phyloP scores from a whole-genome alignment of 2,797 vertebrate genomes.

The Miichthys miiuy region DNA sequence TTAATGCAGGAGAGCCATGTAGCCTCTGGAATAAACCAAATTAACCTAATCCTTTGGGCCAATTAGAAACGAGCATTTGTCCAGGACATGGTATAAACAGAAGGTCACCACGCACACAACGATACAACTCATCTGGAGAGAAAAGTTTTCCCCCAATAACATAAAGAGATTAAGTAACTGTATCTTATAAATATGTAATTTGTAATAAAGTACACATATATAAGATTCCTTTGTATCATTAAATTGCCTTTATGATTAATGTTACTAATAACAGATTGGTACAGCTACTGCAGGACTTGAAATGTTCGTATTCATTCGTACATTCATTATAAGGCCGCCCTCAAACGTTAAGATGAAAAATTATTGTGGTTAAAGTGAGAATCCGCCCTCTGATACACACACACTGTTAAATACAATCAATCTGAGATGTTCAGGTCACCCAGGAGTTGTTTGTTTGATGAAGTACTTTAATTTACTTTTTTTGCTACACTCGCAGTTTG shows the following conservation, averaged over 20 bases:
- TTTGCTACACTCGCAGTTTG: slow-evolving; percentile 9
- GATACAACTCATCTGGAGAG: slow-evolving; percentile 47
- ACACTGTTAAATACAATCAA: slow-evolving; percentile 47
- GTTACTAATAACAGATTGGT: slow-evolving; percentile 40
- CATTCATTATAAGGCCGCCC: slow-evolving; percentile 38
- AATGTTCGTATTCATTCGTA: slow-evolving; percentile 9
- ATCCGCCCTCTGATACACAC: slow-evolving; percentile 45
- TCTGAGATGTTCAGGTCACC: slow-evolving; percentile 33
- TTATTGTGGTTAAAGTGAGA: slow-evolving; percentile 54
- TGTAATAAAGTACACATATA: slow-evolving; percentile 27
- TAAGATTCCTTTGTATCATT: slow-evolving; percentile 5
- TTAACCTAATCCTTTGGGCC: slow-evolving; percentile 53
- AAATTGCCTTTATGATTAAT: slow-evolving; percentile 53
- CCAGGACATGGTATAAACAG: slow-evolving; percentile 67
- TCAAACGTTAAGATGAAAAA: slow-evolving; percentile 50
- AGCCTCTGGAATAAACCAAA: slow-evolving; percentile 48
- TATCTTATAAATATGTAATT: slow-evolving; percentile 41
- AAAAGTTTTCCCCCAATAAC: slow-evolving; percentile 60
- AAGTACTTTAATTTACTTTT: slow-evolving; percentile 62
- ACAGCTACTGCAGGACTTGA: slow-evolving; percentile 4
- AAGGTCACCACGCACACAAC: slow-evolving; percentile 62
- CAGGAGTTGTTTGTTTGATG: slow-evolving; percentile 57
- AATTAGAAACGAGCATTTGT: slow-evolving; percentile 69
- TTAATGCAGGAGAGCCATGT: slow-evolving; percentile 28
- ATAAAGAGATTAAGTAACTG: slow-evolving; percentile 54